phyloP scores from a whole-genome alignment of 2,888 invertebrate species.

The Rhimphoctona megacephalus region DNA sequence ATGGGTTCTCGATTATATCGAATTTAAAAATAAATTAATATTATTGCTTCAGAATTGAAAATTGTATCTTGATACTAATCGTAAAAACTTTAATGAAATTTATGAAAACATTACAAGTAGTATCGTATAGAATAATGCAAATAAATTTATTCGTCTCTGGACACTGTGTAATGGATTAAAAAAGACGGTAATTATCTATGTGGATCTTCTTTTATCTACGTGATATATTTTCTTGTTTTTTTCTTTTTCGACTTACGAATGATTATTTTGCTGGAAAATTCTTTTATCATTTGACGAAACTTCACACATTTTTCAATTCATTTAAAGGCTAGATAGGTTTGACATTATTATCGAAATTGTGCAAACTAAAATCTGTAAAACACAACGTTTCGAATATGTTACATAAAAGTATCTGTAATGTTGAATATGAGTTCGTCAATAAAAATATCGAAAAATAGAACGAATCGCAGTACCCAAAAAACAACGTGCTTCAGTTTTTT shows the following conservation, averaged over 20 bases:
- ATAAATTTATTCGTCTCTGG: background rate
- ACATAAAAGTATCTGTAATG: constrained; percentile 52
- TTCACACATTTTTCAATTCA: constrained; percentile 5
- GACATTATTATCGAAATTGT: background rate
- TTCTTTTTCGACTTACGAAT: background rate
- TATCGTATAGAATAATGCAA: background rate
- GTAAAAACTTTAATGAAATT: background rate
- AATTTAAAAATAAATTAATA: background rate
- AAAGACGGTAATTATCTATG: background rate
- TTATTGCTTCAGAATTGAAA: constrained; percentile 3
- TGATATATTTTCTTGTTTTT: background rate
- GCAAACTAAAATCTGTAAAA: background rate
- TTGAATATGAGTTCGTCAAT: constrained; percentile 55
- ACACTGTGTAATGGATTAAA: background rate
- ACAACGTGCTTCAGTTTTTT: background rate
- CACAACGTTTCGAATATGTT: constrained; percentile 43
- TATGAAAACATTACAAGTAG: constrained; percentile 11
- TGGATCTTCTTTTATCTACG: background rate
- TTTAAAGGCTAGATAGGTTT: background rate
- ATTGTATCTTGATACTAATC: background rate
- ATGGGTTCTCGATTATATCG: background rate
- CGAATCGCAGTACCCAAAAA: background rate
- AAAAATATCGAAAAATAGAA: constrained; percentile 36
- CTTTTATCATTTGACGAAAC: background rate
- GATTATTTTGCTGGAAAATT: background rate